Evolutionary conservation across 2,888 invertebrate species (phyloP), one percentile per base, ranked within the genome.

Genomic region (Pammene aurita): DNA sequence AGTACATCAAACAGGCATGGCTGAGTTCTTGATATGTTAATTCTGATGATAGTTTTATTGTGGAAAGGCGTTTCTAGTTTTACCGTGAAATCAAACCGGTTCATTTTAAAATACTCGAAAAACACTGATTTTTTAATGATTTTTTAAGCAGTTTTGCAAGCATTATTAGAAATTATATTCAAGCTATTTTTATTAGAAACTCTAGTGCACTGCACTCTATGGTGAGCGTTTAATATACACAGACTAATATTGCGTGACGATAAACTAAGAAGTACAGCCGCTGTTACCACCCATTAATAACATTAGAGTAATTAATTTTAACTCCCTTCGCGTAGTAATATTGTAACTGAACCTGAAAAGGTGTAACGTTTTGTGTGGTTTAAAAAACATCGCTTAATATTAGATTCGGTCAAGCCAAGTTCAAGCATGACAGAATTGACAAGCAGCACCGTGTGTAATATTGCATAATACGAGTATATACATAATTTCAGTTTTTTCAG

Each of bases 241-340:
- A 46, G 18, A 56, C 56, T 64, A 58, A 54, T 64, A 16, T 69
- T 64, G 68, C 68, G 68, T 69, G 68, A 69, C 68, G 58, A 69
- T 69, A 64, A 69, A 69, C 64, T 60, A 44, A 68, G 58, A 64
- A 64, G 64, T 58, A 58, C 48, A 46, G 57, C 58, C 52, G 64
- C 54, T 64, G 58, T 69, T 68, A 44, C 63, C 56, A 58, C 64
- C 68, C 68, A 69, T 69, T 69, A 64, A 69, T 68, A 64, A 54
- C 68, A 69, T 69, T 69, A 69, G 44, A 58, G 68, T 69, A 69
- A 69, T 69, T 69, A 69, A 64, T 64, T 64, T 69, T 54, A 52
- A 44, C 54, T 64, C 58, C 64, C 68, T 35, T 44, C 64, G 54
- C 54, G 58, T 54, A 44, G 38, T 58, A n/a, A 35, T 52, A 52